These are phyloP conservation scores for Periphyllus acericola DNA, from an alignment of 2,888 invertebrate genomes.

Conservation along the genomic window DNA sequence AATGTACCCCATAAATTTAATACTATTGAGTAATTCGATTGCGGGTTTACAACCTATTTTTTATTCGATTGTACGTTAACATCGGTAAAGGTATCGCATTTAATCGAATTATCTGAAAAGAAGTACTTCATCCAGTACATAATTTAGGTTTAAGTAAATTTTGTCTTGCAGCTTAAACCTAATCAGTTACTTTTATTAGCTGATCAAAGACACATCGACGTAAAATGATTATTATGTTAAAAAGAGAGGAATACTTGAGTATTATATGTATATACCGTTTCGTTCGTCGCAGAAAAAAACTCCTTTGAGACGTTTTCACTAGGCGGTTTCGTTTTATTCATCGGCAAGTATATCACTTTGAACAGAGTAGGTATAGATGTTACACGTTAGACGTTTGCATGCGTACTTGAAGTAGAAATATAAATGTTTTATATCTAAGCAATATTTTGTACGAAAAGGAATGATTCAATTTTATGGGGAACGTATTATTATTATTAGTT, in stretches of 20 bases:
- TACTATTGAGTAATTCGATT: background rate
- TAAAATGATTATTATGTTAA: background rate
- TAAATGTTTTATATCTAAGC: background rate
- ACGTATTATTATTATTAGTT: too few species aligned
- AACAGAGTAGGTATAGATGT: background rate
- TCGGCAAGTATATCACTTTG: background rate
- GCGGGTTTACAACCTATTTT: background rate
- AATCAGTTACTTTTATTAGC: background rate
- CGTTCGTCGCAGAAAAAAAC: too few species aligned
- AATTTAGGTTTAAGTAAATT: too few species aligned
- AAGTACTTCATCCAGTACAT: too few species aligned
- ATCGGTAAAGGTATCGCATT: too few species aligned
- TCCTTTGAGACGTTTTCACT: background rate
- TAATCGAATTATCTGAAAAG: too few species aligned
- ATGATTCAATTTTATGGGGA: too few species aligned
- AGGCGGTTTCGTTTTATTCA: background rate
- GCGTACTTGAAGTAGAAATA: background rate
- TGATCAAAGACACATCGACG: background rate
- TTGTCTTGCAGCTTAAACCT: too few species aligned
- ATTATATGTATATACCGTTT: background rate
- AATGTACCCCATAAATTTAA: too few species aligned
- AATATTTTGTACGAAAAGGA: too few species aligned
- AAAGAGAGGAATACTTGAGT: background rate
- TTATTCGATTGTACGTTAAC: slow-evolving; percentile 65
- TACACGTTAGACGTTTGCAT: background rate